These are phyloP conservation scores for Bombus affinis DNA, from an alignment of 1,140 invertebrate genomes.

Conservation along the genomic window DNA sequence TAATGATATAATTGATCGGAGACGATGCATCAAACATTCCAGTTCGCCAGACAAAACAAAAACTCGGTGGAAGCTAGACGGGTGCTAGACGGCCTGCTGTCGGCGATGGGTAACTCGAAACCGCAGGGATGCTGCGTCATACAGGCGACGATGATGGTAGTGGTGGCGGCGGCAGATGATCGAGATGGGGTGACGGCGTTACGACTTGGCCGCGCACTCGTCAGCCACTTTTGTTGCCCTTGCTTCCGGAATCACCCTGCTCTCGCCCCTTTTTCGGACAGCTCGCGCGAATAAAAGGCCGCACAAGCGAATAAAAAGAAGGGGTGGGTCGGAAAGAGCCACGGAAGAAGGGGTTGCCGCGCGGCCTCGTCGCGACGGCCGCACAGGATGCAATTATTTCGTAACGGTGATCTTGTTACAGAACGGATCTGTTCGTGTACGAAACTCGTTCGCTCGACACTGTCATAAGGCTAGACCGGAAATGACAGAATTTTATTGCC, in stretches of 20 bases:
- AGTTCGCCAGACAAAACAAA: slow-evolving; percentile 54
- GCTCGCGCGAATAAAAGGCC: slow-evolving; percentile 20
- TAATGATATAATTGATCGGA: slow-evolving; percentile 49
- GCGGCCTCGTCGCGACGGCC: neutral
- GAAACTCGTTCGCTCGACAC: neutral
- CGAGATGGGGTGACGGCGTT: slow-evolving; percentile 40
- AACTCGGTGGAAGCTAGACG: slow-evolving; percentile 37
- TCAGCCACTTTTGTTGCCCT: slow-evolving; percentile 14
- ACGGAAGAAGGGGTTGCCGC: slow-evolving; percentile 7
- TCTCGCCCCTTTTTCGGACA: slow-evolving; percentile 20
- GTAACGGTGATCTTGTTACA: slow-evolving; percentile 52
- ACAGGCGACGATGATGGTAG: neutral
- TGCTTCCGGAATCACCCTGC: slow-evolving; percentile 28
- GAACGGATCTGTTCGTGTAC: slow-evolving; percentile 3
- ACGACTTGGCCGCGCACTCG: slow-evolving; percentile 19
- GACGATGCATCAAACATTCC: slow-evolving; percentile 61
- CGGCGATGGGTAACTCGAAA: slow-evolving; percentile 12
- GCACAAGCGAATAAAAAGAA: neutral
- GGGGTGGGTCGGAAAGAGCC: neutral
- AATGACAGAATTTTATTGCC: slow-evolving; percentile 35
- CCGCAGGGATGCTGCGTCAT: slow-evolving; percentile 14
- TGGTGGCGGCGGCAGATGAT: slow-evolving; percentile 33
- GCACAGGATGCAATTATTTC: slow-evolving; percentile 45
- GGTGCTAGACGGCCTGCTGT: slow-evolving; percentile 13
- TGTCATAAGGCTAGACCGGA: slow-evolving; percentile 13